Evolutionary conservation across 1,140 invertebrate genomes (phyloP).

Genomic region (Hydropsyche tenuis): DNA sequence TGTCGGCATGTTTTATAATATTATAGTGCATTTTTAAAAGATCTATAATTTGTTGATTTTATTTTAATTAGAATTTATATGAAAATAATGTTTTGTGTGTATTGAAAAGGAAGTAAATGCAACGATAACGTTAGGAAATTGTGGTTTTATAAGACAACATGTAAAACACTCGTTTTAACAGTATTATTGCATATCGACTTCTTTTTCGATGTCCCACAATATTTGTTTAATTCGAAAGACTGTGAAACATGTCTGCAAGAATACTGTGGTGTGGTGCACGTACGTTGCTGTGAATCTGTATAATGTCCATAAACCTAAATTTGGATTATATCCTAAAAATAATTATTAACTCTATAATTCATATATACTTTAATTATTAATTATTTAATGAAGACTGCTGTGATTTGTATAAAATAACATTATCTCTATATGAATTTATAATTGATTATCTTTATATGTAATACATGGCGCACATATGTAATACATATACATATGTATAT

Average conservation of each 20-base stretch:
- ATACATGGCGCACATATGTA: background rate
- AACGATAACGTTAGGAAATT: too few relatives aligned
- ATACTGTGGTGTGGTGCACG: background rate
- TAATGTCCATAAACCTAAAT: background rate
- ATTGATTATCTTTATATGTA: constrained; percentile 27
- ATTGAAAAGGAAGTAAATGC: too few relatives aligned
- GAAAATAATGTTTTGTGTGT: too few relatives aligned
- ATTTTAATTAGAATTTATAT: too few relatives aligned
- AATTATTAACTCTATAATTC: constrained; percentile 3
- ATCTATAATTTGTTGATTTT: too few relatives aligned
- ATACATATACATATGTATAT: constrained; percentile 9
- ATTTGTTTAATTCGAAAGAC: too few relatives aligned
- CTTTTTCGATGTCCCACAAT: too few relatives aligned
- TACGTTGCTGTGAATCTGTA: constrained; percentile 1
- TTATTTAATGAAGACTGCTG: constrained; percentile 41
- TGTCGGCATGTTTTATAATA: background rate
- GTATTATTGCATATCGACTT: too few relatives aligned
- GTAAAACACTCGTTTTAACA: too few relatives aligned
- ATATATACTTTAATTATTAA: constrained; percentile 30
- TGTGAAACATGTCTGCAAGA: too few relatives aligned
- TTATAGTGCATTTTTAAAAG: too few relatives aligned
- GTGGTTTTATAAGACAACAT: too few relatives aligned
- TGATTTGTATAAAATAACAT: constrained; percentile 40
- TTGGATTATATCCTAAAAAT: constrained; percentile 7
- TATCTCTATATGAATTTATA: constrained; percentile 36